These are phyloP conservation scores for Mormyrops boulengeri DNA, from an alignment of 2,797 vertebrate genomes.

Conservation along the genomic window DNA sequence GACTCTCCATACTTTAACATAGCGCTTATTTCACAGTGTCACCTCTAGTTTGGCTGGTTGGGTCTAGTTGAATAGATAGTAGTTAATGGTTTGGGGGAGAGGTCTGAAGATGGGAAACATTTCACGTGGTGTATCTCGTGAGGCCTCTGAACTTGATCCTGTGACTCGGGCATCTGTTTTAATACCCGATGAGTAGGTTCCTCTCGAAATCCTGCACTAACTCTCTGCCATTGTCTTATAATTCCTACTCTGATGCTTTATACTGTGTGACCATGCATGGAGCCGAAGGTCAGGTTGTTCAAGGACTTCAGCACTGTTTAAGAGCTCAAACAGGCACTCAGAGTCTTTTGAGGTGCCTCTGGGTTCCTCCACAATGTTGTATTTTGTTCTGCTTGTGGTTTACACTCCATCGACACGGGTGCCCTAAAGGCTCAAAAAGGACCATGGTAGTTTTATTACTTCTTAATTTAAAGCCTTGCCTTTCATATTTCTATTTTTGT, in stretches of 20 bases:
- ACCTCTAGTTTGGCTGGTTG: neutral
- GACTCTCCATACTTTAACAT: neutral
- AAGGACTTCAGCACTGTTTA: neutral
- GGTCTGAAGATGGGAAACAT: neutral
- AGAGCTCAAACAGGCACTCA: neutral
- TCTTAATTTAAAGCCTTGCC: constrained; percentile 9
- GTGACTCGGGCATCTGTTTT: neutral
- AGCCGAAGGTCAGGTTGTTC: neutral
- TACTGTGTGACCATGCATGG: neutral
- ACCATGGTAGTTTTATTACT: constrained; percentile 4
- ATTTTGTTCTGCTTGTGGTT: neutral
- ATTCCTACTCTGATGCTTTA: neutral
- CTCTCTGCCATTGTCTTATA: neutral
- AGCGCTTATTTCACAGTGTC: neutral
- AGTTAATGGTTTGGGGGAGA: neutral
- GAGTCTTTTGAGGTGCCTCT: neutral
- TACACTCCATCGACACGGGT: neutral
- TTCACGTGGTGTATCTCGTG: neutral
- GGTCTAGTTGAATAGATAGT: neutral
- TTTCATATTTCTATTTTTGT: neutral
- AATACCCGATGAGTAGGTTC: neutral
- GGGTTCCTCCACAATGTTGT: neutral
- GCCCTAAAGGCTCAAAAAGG: neutral
- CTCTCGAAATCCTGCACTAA: neutral
- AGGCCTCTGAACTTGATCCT: neutral